Conservation (phyloP, 1,140 invertebrate genomes). For the Hyles euphorbiae region DNA sequence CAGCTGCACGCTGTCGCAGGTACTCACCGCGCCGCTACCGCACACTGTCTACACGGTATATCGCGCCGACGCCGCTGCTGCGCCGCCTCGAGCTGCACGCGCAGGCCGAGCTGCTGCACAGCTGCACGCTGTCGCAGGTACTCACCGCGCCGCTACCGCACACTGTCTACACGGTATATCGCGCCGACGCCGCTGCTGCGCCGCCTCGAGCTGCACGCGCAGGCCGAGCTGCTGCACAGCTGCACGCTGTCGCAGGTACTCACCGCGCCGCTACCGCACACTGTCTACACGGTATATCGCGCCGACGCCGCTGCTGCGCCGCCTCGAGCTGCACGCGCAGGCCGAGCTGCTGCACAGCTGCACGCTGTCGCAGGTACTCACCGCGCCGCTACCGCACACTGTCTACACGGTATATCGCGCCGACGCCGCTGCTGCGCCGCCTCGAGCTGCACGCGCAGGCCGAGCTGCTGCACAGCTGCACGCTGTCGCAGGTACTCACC, state of each 20-base stretch:
- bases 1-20: constrained; percentile 84
- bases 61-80: constrained; percentile 78
- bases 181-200: constrained; percentile 79
- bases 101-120: constrained; percentile 84
- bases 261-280: background rate
- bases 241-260: constrained; percentile 84
- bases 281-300: constrained; percentile 44
- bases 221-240: constrained; percentile 83
- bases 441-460: constrained; percentile 84
- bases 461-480: constrained; percentile 83
- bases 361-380: constrained; percentile 82
- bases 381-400: background rate
- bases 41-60: no score
- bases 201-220: constrained; percentile 81
- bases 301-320: constrained; percentile 77
- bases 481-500: constrained; percentile 81
- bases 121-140: constrained; percentile 85
- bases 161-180: no score
- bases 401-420: constrained; percentile 52
- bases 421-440: constrained; percentile 76
- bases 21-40: constrained; percentile 32
- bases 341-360: constrained; percentile 84
- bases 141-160: background rate
- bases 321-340: constrained; percentile 83
- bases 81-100: constrained; percentile 81